Evolutionary conservation across 1,140 invertebrate genomes (phyloP).

Genomic region (Heliconius hewitsoni): DNA sequence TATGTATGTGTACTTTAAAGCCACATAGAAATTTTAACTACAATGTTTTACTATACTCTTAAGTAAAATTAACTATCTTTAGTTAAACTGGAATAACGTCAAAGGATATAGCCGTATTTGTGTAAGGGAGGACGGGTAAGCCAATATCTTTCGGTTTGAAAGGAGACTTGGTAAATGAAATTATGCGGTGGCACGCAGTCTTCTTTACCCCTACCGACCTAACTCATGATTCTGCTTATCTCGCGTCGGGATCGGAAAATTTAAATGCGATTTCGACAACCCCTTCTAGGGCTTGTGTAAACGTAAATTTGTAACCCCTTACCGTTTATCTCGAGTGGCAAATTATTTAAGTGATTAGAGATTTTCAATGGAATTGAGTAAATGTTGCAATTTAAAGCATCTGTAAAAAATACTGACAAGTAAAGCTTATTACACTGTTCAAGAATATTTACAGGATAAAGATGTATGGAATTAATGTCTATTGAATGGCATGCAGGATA

Average conservation of each 20-base stretch:
- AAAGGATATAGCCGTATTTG: slow-evolving; percentile 33
- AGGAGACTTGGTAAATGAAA: slow-evolving; percentile 64
- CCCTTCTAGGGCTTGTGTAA: slow-evolving; percentile 58
- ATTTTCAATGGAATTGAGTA: slow-evolving; percentile 36
- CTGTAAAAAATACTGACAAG: too few relatives aligned
- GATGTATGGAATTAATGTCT: too few relatives aligned
- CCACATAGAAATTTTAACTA: too few relatives aligned
- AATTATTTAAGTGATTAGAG: slow-evolving; percentile 51
- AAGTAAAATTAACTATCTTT: neutral
- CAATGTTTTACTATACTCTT: neutral
- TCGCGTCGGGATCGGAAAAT: slow-evolving; percentile 66
- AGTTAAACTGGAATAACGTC: neutral
- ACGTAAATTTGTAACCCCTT: slow-evolving; percentile 54
- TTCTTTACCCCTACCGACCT: slow-evolving; percentile 72
- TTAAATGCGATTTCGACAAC: slow-evolving; percentile 72
- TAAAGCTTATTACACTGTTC: too few relatives aligned
- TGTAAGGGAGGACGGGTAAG: slow-evolving; percentile 42
- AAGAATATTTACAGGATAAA: too few relatives aligned
- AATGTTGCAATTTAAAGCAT: neutral
- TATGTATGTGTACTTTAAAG: too few relatives aligned
- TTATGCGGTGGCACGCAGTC: slow-evolving; percentile 75
- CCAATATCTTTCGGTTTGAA: slow-evolving; percentile 57
- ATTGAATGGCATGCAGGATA: too few relatives aligned
- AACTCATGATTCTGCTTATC: slow-evolving; percentile 78
- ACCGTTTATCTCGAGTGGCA: slow-evolving; percentile 48